phyloP scores from a whole-genome alignment of 1,140 invertebrate species.

The Cepaea nemoralis region DNA sequence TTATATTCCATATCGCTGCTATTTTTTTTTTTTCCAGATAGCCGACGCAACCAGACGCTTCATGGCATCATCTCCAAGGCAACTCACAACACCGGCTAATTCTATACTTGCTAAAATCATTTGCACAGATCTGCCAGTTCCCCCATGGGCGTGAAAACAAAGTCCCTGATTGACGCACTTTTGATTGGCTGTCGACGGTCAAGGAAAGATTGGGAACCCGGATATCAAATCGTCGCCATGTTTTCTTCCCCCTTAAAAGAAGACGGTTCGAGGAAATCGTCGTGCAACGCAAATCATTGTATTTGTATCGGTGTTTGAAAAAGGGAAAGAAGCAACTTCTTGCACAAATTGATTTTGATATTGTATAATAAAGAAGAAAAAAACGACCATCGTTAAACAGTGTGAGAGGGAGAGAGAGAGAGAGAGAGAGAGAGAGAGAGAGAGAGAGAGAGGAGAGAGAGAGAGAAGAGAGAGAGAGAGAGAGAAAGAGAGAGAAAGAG shows the following conservation, averaged over 20 bases:
- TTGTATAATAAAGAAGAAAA: no score
- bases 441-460: no score
- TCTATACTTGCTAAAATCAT: slow-evolving; percentile 16
- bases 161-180: slow-evolving; percentile 26
- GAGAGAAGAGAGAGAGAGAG: no score
- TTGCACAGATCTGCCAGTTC: not conserved
- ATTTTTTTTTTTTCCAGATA: no score
- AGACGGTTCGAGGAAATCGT: not conserved
- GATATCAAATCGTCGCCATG: slow-evolving; percentile 22
- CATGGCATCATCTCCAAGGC: not conserved
- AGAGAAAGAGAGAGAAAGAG: no score
- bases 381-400: no score
- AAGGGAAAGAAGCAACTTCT: not conserved
- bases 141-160: not conserved
- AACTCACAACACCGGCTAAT: not conserved
- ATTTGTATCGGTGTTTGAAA: not conserved
- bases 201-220: not conserved
- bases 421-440: no score
- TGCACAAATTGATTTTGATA: not conserved
- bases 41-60: no score
- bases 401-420: no score
- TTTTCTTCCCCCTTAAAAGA: not conserved
- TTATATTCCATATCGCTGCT: no score
- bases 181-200: slow-evolving; percentile 26
- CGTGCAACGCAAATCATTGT: not conserved